Base-by-base conservation (phyloP, 2,113 vertebrate genomes). In the Anas platyrhynchos region DNA sequence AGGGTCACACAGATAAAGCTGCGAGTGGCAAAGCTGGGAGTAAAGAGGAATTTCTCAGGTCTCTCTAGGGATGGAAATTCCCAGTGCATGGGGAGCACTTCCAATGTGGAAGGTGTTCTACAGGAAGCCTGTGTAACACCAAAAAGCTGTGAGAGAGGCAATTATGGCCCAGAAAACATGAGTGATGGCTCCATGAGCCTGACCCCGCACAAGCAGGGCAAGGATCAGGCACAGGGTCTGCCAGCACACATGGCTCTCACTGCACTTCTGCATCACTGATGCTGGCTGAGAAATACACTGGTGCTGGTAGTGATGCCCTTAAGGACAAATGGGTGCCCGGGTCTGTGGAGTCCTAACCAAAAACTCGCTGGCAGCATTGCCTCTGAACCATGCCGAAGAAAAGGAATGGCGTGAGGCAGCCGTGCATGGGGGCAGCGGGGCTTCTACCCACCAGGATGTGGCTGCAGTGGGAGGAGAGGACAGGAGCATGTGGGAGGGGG, bases 311-410 rank as follows among this genome's bases (percentile, higher is more conserved):
- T 52, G 36, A 65, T 21, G 14, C 31, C 18, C 11, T 0, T n/a
- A 22, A 34, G 78, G 32, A 56, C 34, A 78, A 78, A 54, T 16
- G 50, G 25, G 44, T 6, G 16, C 44, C 32, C 15, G 69, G 34
- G 29, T 26, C 59, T 22, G 34, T 14, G 32, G 6, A 14, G 46
- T 43, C 82, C 32, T 63, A 8, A 2, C 25, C 34, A 43, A 41
- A 93, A 62, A 6, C 32, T 26, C 27, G 2, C 32, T 46, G 29
- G 25, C 16, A 82, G 13, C 43, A 27, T 65, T 48, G 9, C 1
- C 5, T 25, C 13, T 38, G 16, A 50, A 12, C 18, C 25, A 31
- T 1, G 3, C 8, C 0, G 0, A 13, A 23, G 71, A 7, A 59
- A 44, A 23, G 16, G 31, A 79, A 13, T 0, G 13, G 26, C 9